A percentile compares a stretch with the other conserved stretches of the same genome.
Conservation (phyloP, 2,113 vertebrate species). For the Anoplopoma fimbria region DNA sequence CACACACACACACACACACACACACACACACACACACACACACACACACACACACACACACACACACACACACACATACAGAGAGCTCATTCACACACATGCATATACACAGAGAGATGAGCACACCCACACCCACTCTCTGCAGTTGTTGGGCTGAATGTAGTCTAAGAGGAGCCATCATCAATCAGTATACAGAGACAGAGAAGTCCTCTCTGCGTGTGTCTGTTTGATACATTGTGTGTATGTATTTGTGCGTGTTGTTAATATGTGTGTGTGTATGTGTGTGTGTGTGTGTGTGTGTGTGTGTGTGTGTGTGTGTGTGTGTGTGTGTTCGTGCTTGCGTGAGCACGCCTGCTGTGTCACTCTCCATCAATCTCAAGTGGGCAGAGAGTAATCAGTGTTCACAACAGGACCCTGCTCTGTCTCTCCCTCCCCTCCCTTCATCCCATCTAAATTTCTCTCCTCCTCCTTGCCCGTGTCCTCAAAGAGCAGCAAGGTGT, state of each 20-base stretch:
- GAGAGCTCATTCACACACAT: background rate
- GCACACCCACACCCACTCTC: constrained; percentile 10
- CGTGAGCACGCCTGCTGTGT: constrained; percentile 63
- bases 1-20: constrained; percentile 18
- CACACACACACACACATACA: constrained; percentile 18
- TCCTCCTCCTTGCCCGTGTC: constrained; percentile 48
- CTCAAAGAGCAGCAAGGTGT: constrained; percentile 26
- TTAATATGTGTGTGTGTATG: constrained; percentile 11
- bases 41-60: constrained; percentile 18
- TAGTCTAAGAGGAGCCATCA: constrained; percentile 55
- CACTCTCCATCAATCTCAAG: constrained; percentile 79
- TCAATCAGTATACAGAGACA: constrained; percentile 65
- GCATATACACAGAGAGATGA: constrained; percentile 9
- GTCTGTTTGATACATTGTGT: constrained; percentile 19
- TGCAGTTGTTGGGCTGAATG: constrained; percentile 41
- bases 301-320: constrained; percentile 25
- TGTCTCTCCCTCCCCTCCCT: constrained; percentile 50
- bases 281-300: constrained; percentile 14
- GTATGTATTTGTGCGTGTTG: constrained; percentile 15
- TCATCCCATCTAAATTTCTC: constrained; percentile 68
- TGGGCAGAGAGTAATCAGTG: constrained; percentile 80
- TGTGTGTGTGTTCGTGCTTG: constrained; percentile 25
- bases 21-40: constrained; percentile 22
- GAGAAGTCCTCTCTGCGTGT: constrained; percentile 7
- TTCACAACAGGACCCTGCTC: constrained; percentile 76